Evolutionary conservation across 2,113 vertebrate species (phyloP).

Genomic region (Eonycteris spelaea): DNA sequence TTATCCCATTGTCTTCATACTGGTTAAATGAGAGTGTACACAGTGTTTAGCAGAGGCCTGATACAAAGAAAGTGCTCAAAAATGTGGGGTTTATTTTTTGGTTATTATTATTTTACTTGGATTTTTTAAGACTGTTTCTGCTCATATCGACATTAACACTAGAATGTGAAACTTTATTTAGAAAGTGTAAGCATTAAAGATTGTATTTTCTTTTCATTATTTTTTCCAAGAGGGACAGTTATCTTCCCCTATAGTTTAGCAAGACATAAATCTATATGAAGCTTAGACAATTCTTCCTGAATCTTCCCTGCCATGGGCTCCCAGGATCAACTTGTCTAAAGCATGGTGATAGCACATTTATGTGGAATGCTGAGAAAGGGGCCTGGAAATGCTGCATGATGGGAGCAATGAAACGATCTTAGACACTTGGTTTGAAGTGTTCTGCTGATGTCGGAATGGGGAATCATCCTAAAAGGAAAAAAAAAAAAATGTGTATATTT

Average conservation of each 20-base stretch:
- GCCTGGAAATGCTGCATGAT: neutral
- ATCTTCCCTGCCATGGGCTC: neutral
- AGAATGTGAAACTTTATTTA: constrained; percentile 30
- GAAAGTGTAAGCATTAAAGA: neutral
- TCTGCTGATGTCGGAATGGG: neutral
- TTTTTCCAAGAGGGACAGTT: neutral
- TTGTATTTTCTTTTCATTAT: neutral
- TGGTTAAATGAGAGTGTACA: neutral
- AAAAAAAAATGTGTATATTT: constrained; percentile 40
- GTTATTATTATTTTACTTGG: neutral
- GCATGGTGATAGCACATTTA: neutral
- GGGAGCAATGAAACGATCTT: neutral
- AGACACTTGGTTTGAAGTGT: neutral
- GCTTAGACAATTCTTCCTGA: neutral
- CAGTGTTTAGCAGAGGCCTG: neutral
- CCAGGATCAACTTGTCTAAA: neutral
- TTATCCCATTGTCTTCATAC: neutral
- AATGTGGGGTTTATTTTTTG: neutral
- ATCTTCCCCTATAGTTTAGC: neutral
- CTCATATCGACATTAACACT: neutral
- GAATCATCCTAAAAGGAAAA: constrained; percentile 42
- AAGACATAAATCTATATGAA: neutral
- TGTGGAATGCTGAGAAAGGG: neutral
- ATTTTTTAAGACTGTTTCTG: neutral
- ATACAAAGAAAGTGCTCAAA: neutral